Conservation (phyloP, 2,888 invertebrate species). For the Meiosimyza decipiens region DNA sequence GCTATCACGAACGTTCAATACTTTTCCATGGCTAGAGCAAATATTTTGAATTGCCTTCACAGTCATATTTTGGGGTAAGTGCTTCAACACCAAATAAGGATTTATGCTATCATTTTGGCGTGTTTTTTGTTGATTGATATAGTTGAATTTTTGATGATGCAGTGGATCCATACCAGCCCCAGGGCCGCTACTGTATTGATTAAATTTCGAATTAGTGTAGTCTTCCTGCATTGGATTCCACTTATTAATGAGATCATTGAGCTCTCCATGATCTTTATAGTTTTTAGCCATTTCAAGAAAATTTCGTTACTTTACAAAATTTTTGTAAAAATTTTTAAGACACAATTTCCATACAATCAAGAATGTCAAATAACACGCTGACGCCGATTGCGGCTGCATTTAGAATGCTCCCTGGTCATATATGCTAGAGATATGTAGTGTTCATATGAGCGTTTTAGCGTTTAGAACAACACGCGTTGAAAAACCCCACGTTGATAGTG, state of each 20-base stretch:
- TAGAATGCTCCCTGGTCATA: no score
- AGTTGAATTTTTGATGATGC: slow-evolving; percentile 29
- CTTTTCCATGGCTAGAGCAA: slow-evolving; percentile 43
- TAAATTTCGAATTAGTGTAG: slow-evolving; percentile 48
- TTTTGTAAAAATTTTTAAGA: neutral
- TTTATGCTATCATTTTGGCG: neutral
- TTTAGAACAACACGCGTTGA: no score
- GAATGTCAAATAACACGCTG: no score
- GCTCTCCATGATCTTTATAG: slow-evolving; percentile 29
- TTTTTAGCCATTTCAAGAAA: neutral
- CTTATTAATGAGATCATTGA: slow-evolving; percentile 37
- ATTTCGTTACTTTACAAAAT: neutral
- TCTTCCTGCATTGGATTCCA: slow-evolving; percentile 55
- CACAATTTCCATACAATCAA: neutral
- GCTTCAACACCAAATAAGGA: slow-evolving; percentile 47
- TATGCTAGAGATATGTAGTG: no score
- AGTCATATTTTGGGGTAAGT: slow-evolving; percentile 45
- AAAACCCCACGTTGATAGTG: no score
- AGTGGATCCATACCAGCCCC: slow-evolving; percentile 48
- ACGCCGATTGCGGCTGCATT: no score
- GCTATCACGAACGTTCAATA: slow-evolving; percentile 41
- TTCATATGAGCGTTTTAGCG: no score
- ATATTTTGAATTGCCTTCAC: slow-evolving; percentile 46
- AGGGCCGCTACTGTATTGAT: slow-evolving; percentile 50
- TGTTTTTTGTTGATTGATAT: neutral